Base-by-base conservation (phyloP, 2,113 vertebrate genomes). In the Platycercus adscitus region DNA sequence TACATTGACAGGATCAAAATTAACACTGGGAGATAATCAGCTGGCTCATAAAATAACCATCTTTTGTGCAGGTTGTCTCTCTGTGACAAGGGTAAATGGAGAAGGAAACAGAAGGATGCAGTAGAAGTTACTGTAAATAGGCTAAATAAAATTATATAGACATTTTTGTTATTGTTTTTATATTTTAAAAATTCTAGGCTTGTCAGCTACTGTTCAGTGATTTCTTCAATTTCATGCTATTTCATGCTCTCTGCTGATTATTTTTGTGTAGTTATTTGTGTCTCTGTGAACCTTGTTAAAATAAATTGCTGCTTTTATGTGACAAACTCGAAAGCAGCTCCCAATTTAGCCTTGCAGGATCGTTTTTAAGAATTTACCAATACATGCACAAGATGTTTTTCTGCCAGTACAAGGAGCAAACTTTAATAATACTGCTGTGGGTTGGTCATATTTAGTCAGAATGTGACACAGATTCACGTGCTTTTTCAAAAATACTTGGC, bases 231-330 rank as follows among this genome's bases (percentile, higher is more conserved):
- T 93, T 95, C 72, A 58, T 86, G 49, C 81, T 94, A 66, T 93
- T 96, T 95, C 46, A 69, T 89, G 88, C 79, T 70, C 33, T 83
- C 64, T 86, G 66, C 35, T 95, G 93, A 94, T 97, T 90, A 89
- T 93, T 92, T 93, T 88, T 94, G 44, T 64, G 41, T 60, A 47
- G 24, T 33, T 85, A 53, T 56, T 58, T 85, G 35, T 88, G 55
- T 83, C 71, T 73, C 16, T 88, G 81, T 95, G 72, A 95, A 88
- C 71, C 76, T 90, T 90, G 82, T 94, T 96, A 93, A 96, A 96
- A 90, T 91, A 95, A 93, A 94, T 97, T 73, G 68, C 82, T 73
- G 35, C 81, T 96, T 95, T 91, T 95, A 94, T 91, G 75, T 87
- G 88, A 88, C 70, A 80, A 86, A 55, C 37, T 79, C 72, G 70